phyloP scores from a whole-genome alignment of 2,113 vertebrate genomes.

The Corythoichthys intestinalis region DNA sequence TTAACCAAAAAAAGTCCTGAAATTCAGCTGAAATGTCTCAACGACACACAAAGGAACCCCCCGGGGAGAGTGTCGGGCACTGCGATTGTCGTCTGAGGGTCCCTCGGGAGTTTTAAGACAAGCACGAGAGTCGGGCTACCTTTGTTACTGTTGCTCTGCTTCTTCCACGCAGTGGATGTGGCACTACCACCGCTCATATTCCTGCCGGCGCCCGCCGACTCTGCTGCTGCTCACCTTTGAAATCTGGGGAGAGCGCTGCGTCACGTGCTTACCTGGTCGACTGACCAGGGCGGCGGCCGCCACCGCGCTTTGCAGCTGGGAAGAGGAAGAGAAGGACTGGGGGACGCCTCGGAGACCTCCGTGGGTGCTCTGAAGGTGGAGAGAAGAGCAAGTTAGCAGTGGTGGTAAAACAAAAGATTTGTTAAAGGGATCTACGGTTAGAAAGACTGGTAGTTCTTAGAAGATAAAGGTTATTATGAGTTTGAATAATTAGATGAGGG shows the following conservation, averaged over 20 bases:
- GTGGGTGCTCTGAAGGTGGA: conserved; percentile 68
- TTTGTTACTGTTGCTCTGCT: conserved; percentile 79
- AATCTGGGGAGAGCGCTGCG: conserved; percentile 71
- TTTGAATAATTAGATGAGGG: too few species aligned
- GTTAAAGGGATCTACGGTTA: too few species aligned
- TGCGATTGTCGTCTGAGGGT: conserved; percentile 21
- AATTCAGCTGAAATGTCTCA: not conserved
- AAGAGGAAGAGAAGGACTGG: conserved; percentile 89
- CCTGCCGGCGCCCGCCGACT: conserved; percentile 60
- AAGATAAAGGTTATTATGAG: too few species aligned
- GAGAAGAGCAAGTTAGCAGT: not conserved
- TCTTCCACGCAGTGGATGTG: conserved; percentile 85
- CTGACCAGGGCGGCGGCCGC: conserved; percentile 81
- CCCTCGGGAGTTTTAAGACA: conserved; percentile 50
- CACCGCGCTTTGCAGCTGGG: conserved; percentile 86
- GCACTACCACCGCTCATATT: conserved; percentile 71
- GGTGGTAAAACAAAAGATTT: too few species aligned
- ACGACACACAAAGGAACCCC: conserved; percentile 31
- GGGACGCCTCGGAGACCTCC: conserved; percentile 76
- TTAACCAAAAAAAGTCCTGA: not conserved
- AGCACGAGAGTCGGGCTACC: conserved; percentile 72
- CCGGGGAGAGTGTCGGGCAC: conserved; percentile 19
- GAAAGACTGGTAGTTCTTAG: too few species aligned
- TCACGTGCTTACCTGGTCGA: conserved; percentile 84
- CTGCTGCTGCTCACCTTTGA: conserved; percentile 77